Conservation (phyloP, 1,140 invertebrate genomes). For the Rhagoletis zephyria region DNA sequence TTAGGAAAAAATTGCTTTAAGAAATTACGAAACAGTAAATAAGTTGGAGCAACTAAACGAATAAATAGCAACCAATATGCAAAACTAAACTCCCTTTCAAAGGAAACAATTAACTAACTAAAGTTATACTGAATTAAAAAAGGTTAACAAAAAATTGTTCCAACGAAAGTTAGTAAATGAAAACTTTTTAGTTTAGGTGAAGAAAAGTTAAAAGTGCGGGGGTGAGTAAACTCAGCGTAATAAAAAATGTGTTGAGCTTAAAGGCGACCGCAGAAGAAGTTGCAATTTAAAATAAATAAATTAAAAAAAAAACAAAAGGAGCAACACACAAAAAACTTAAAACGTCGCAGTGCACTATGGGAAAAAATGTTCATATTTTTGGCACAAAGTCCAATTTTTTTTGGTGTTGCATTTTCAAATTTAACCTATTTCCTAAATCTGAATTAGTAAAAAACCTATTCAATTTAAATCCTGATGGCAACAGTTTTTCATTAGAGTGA, state of each 20-base stretch:
- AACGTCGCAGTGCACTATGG: neutral
- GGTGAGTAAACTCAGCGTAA: too few relatives aligned
- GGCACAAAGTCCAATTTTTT: too few relatives aligned
- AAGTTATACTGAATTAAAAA: constrained; percentile 2
- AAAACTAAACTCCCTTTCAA: neutral
- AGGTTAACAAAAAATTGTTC: neutral
- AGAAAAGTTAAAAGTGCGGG: too few relatives aligned
- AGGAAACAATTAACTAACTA: neutral
- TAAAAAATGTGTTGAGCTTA: too few relatives aligned
- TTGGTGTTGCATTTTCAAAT: too few relatives aligned
- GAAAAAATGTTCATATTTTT: too few relatives aligned
- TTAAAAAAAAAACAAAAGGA: neutral
- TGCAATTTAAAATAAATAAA: neutral
- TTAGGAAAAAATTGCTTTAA: neutral
- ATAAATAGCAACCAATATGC: neutral
- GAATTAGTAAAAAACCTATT: too few relatives aligned
- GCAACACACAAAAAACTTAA: neutral
- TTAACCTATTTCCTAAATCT: too few relatives aligned
- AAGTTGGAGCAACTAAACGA: constrained; percentile 47
- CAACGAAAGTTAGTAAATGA: neutral
- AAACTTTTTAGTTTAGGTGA: neutral
- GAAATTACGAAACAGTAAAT: constrained; percentile 22
- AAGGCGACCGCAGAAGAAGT: too few relatives aligned
- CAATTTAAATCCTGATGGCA: too few relatives aligned
- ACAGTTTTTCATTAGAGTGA: too few relatives aligned